Percentiles rank a stretch among this genome's conserved stretches.
Conservation (phyloP, 92 coral and sea anemone genomes). For the Parazoanthus swiftii region DNA sequence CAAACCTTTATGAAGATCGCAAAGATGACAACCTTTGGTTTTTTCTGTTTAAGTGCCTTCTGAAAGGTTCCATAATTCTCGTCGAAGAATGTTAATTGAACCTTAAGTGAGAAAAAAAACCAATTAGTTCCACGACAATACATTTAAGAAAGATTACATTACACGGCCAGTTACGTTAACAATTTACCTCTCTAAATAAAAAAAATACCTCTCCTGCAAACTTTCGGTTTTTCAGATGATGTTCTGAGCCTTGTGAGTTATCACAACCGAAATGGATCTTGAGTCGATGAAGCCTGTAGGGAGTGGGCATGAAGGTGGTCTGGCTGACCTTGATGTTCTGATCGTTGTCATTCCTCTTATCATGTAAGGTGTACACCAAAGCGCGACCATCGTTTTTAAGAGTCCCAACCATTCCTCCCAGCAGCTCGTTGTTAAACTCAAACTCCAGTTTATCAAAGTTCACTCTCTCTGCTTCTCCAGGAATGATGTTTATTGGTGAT, state of each 20-base stretch:
- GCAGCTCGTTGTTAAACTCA: constrained; percentile 19
- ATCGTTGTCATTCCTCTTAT: background rate
- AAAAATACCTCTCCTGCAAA: constrained; percentile 40
- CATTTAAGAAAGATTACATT: background rate
- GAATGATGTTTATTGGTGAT: constrained; percentile 22
- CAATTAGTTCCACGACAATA: background rate
- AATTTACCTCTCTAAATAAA: constrained; percentile 34
- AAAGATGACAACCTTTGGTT: constrained; percentile 30
- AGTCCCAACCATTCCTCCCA: constrained; percentile 22
- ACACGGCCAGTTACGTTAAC: too few relatives aligned
- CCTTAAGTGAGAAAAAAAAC: background rate
- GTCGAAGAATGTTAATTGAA: constrained; percentile 31
- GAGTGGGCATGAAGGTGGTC: constrained; percentile 33
- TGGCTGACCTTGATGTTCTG: constrained; percentile 41
- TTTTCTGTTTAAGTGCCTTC: constrained; percentile 16
- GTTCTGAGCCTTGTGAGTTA: constrained; percentile 24
- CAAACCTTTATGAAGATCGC: constrained; percentile 30
- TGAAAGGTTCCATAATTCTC: background rate
- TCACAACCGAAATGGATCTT: constrained; percentile 39
- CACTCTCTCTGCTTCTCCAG: constrained; percentile 20
- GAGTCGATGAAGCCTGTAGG: constrained; percentile 31
- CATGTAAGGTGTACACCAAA: constrained; percentile 7
- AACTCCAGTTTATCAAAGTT: background rate
- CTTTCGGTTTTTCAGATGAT: background rate
- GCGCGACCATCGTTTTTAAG: constrained; percentile 25